phyloP scores from a whole-genome alignment of 2,888 invertebrate species.

The Carabus problematicus region DNA sequence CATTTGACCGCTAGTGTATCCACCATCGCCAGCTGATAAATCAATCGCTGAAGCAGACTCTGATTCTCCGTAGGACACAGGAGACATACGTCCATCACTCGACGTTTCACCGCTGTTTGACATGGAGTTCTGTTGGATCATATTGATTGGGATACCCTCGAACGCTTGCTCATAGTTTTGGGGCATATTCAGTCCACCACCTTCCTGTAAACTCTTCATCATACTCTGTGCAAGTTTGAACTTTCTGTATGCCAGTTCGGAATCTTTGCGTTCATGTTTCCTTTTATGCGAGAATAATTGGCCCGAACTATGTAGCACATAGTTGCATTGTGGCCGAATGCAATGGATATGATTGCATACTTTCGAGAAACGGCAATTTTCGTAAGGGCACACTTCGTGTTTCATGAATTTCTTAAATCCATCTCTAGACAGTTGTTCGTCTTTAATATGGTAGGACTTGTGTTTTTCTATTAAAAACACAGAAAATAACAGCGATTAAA shows the following conservation, averaged over 20 bases:
- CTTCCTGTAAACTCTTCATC: conserved; percentile 66
- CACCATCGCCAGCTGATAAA: conserved; percentile 52
- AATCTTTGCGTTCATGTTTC: conserved; percentile 94
- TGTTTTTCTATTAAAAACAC: conserved; percentile 83
- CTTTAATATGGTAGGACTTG: conserved; percentile 97
- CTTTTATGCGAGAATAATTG: conserved; percentile 97
- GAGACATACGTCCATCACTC: conserved; percentile 63
- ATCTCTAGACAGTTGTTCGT: conserved; percentile 92
- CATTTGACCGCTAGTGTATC: conserved; percentile 13
- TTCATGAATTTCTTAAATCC: conserved; percentile 99
- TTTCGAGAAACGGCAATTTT: conserved; percentile 90
- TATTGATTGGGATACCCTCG: conserved; percentile 55
- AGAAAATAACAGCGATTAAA: no score
- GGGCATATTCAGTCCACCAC: conserved; percentile 51
- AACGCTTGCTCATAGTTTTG: conserved; percentile 51
- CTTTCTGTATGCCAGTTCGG: conserved; percentile 85
- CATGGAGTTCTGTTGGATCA: conserved; percentile 53
- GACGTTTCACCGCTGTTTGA: conserved; percentile 63
- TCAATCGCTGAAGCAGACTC: conserved; percentile 58
- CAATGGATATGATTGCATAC: conserved; percentile 99
- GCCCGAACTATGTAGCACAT: conserved; percentile 95
- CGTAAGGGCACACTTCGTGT: conserved; percentile 91
- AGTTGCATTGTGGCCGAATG: conserved; percentile 92
- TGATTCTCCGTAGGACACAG: conserved; percentile 60
- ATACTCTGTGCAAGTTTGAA: conserved; percentile 69